These are phyloP conservation scores for Osmerus mordax DNA, from an alignment of 2,113 vertebrate species.

Conservation along the genomic window DNA sequence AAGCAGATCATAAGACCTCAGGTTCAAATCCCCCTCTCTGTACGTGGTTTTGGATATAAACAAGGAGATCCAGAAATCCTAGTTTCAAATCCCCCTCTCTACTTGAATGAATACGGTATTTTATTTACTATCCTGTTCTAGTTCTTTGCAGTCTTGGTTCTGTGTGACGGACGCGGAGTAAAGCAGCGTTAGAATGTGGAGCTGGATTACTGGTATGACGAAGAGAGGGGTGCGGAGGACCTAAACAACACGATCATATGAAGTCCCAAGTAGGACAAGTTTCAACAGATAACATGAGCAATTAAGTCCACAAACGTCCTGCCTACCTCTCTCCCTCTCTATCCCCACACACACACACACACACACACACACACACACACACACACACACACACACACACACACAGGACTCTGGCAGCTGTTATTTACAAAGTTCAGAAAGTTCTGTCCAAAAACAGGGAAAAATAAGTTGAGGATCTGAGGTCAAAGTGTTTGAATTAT, in stretches of 20 bases:
- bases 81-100: no score
- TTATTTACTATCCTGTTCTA: no score
- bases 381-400: constrained; percentile 1
- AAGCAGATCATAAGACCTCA: no score
- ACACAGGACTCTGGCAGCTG: neutral
- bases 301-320: no score
- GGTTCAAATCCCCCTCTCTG: no score
- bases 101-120: no score
- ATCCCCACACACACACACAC: neutral
- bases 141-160: no score
- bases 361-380: neutral
- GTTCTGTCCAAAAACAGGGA: neutral
- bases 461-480: constrained; percentile 34
- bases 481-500: constrained; percentile 69
- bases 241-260: neutral
- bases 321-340: no score
- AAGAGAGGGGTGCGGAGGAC: neutral
- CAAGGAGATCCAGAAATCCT: no score
- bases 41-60: no score
- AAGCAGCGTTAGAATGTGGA: neutral
- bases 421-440: neutral
- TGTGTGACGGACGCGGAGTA: neutral
- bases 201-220: neutral
- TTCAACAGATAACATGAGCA: neutral
- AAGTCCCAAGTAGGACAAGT: no score